Evolutionary conservation across 2,797 vertebrate species (phyloP).

Genomic region (Falco cherrug): DNA sequence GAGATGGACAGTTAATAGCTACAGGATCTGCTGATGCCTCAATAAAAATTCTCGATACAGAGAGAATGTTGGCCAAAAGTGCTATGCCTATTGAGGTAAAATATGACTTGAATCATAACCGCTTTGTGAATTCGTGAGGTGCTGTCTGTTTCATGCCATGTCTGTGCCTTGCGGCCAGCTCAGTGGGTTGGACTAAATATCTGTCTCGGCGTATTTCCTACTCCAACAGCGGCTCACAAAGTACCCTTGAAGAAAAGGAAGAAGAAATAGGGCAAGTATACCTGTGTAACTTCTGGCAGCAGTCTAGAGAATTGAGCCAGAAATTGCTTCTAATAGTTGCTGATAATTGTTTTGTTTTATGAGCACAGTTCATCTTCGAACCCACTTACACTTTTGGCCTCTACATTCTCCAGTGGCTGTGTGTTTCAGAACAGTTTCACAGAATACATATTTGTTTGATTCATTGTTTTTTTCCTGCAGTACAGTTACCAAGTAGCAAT

Average conservation of each 20-base stretch:
- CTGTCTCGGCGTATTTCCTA: not conserved
- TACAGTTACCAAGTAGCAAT: not conserved
- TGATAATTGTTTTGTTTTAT: not conserved
- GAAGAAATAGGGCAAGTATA: not conserved
- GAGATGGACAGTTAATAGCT: constrained; percentile 95
- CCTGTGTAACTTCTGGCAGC: not conserved
- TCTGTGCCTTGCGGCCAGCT: not conserved
- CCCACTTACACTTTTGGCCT: not conserved
- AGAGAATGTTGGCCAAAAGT: constrained; percentile 97
- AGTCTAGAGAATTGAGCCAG: not conserved
- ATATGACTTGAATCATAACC: not conserved
- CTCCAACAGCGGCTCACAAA: not conserved
- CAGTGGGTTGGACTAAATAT: not conserved
- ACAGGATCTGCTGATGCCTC: constrained; percentile 97
- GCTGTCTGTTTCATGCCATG: not conserved
- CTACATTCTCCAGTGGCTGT: not conserved
- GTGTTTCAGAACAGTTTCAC: not conserved
- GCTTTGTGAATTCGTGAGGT: not conserved
- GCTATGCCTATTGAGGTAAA: constrained; percentile 97
- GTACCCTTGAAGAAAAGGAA: not conserved
- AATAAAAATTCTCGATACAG: constrained; percentile 97
- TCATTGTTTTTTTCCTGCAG: not conserved
- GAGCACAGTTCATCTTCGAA: not conserved
- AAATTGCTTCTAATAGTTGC: not conserved
- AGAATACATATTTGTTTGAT: not conserved